Conservation (phyloP, 2,888 invertebrate genomes). For the Campoplex nolae region DNA sequence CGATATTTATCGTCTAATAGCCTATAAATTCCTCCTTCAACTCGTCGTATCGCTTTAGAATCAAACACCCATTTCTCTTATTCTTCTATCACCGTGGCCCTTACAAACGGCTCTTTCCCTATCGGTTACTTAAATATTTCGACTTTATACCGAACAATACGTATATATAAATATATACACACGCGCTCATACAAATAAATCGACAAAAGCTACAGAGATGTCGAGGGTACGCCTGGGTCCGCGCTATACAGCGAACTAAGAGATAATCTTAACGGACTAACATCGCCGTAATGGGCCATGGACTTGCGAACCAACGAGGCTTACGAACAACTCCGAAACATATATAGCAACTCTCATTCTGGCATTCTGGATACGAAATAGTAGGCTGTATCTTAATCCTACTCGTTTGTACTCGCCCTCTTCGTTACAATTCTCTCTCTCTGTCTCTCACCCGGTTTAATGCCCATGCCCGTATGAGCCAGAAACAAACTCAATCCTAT, state of each 20-base stretch:
- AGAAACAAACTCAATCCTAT: constrained; percentile 35
- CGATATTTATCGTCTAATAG: constrained; percentile 70
- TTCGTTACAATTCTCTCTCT: constrained; percentile 26
- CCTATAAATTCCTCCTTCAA: constrained; percentile 65
- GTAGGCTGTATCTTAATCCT: constrained; percentile 59
- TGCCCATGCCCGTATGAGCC: constrained; percentile 14
- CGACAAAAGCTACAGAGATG: constrained; percentile 20
- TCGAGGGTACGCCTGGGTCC: constrained; percentile 14
- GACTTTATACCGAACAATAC: constrained; percentile 39
- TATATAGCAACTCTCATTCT: background rate
- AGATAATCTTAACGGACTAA: constrained; percentile 61
- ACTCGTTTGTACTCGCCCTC: constrained; percentile 47
- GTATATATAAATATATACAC: background rate
- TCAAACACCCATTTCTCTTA: constrained; percentile 48
- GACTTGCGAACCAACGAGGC: constrained; percentile 10
- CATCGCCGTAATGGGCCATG: constrained; percentile 20
- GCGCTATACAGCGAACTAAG: constrained; percentile 30
- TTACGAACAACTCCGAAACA: constrained; percentile 23
- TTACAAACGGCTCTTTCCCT: constrained; percentile 41
- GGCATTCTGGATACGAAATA: constrained; percentile 33
- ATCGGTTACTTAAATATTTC: constrained; percentile 65
- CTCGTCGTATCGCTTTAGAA: constrained; percentile 57
- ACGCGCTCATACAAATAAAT: background rate
- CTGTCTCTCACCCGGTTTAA: background rate
- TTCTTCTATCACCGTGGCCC: constrained; percentile 32